Evolutionary conservation across 2,888 invertebrate species (phyloP), one percentile per base, ranked within the genome.

Genomic region (Euplagia quadripunctaria): DNA sequence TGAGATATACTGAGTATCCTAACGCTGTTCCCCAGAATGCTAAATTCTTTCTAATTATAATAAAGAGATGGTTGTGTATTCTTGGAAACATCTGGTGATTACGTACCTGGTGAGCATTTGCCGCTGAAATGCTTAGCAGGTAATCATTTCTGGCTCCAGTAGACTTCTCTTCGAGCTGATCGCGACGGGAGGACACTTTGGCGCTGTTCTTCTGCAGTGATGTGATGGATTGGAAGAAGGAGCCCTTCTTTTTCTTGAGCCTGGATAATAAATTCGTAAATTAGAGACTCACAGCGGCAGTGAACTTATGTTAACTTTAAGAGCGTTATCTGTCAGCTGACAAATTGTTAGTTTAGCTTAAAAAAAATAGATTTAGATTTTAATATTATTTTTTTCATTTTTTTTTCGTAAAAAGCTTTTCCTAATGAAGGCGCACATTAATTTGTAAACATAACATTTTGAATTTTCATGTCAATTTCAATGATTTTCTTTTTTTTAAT

Each of bases 141-240:
- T 99, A 99, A 91, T 99, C 99, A 90, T 99, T 99, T 81, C 99
- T 96, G 49, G 99, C 99, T 20, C 98, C 98, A 0, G 99, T 98
- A 4, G 99, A 99, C 93, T 99, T 99, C 91, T 98, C 98, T 91
- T 99, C 99, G 70, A 99, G 97, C 86, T 98, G 97, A 88, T 99
- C 99, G 79, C 98, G 97, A 87, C 99, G 98, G 4, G 98, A 97
- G 11, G 98, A 98, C 65, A 99, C 99, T 96, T 99, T 99, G n/a
- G 99, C 98, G 93, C 99, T 99, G 92, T 99, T 99, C 95, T 99
- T 99, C 92, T 99, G 99, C 84, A 99, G 96, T 74, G 99, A 99
- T 12, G 99, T 98, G 87, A 99, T 98, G 14, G 99, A 99, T 93
- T 99, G 99, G 94, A 99, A 99, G 94, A 99, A 98, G 9, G 99